Evolutionary conservation across 1,140 invertebrate species (phyloP), one percentile per base, ranked within the genome.

Genomic region (Drosophila teissieri): DNA sequence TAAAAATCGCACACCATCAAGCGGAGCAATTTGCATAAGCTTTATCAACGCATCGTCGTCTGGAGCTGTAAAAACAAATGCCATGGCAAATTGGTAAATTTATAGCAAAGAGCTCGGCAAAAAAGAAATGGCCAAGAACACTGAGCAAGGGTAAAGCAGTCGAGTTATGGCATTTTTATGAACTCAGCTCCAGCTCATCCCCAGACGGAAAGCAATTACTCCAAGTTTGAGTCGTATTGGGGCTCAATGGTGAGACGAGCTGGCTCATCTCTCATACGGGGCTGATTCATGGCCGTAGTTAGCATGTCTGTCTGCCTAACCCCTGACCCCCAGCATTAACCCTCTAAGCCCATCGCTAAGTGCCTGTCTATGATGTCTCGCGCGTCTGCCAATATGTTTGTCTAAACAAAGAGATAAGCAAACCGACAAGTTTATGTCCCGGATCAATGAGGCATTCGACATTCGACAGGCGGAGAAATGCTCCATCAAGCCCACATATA

Each of bases 121-220:
- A 24, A n/a, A 15, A 31, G 8, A 49, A 49, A 49, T 15, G 40
- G 11, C 17, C 17, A 24, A 17, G 5, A 31, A 52, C 31, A 70
- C 44, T 49, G 52, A 55, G 31, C n/a, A n/a, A 27, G 42, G 46
- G 27, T 31, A 12, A 46, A 45, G n/a, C 51, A 45, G 57, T 39
- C 57, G 36, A 76, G 83, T 79, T 86, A 86, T 82, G 78, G 62
- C 70, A 52, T 76, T 86, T 86, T 78, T 78, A 78, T 79, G 72
- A 88, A 86, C 52, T 81, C 53, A 52, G 62, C 48, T 56, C 19
- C 45, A 12, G 42, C 45, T 27, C 45, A 22, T 53, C 27, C 52
- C 36, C 54, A 54, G 54, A 63, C 58, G 56, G 52, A 22, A 46
- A 52, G 64, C 83, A 82, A 86, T 86, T 86, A 86, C 82, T 78